Conservation (phyloP, 2,113 vertebrate species). For the Cepphus grylle region DNA sequence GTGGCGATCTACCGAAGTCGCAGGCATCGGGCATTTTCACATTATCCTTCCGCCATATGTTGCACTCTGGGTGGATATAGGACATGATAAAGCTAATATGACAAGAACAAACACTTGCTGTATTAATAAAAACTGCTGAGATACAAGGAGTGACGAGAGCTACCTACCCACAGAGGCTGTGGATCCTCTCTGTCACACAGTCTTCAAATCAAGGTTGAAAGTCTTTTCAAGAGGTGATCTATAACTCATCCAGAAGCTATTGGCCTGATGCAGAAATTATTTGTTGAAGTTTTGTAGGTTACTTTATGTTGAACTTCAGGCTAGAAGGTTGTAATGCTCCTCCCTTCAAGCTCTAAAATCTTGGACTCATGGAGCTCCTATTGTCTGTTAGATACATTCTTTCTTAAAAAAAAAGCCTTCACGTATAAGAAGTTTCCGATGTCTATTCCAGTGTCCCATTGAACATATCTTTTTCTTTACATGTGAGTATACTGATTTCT, state of each 20-base stretch:
- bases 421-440: neutral
- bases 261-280: neutral
- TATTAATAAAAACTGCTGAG: conserved; percentile 16
- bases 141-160: neutral
- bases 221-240: neutral
- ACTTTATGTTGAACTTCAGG: neutral
- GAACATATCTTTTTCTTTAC: neutral
- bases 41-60: neutral
- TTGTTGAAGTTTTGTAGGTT: neutral
- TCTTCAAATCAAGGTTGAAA: conserved; percentile 11
- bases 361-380: neutral
- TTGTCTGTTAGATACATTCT: neutral
- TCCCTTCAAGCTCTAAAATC: neutral
- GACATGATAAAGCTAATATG: neutral
- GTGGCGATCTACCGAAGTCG: neutral
- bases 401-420: neutral
- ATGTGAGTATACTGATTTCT: neutral
- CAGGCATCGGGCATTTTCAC: neutral
- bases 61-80: neutral
- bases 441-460: neutral
- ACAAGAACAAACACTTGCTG: neutral
- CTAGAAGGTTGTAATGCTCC: neutral
- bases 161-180: neutral
- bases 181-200: neutral
- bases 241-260: neutral